Base-by-base conservation (phyloP, 2,888 invertebrate genomes). In the Zaprionus lineosus region DNA sequence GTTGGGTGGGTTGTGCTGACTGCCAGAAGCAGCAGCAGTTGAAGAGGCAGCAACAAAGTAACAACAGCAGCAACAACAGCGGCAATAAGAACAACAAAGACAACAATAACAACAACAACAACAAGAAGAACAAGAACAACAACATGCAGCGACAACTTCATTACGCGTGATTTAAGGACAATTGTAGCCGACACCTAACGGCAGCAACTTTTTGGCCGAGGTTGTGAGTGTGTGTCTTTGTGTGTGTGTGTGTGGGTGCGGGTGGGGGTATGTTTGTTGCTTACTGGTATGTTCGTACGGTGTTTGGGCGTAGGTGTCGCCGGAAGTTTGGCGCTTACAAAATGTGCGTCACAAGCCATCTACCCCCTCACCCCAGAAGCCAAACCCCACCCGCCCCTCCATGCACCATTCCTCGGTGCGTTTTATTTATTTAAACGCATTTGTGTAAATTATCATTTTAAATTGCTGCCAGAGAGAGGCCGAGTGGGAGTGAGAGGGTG, bases 401-500 rank as follows among this genome's bases (percentile, higher is more conserved):
- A 24, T 36, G 46, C 41, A 44, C 37, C 72, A 64, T 51, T 15
- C 48, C 48, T 81, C 52, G 50, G 34, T 82, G 72, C 77, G 85
- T 83, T 86, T 86, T 84, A 87, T 87, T 86, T 86, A 86, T 86
- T 86, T 87, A 84, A 85, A 74, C 87, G 75, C 86, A 79, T 86
- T 86, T 87, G 83, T 86, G 84, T 87, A 86, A 87, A 86, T 86
- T 86, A 87, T 86, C 86, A 87, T 84, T 84, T 87, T 86, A 87
- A 87, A 87, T 86, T 86, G 83, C 86, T 65, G 74, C 64, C 74
- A 70, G 60, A 60, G 53, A 40, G 55, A 31, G 40, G 33, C 31
- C 26, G 18, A 19, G 21, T 41, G 60, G 26, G 44, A 7, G 8
- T 29, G 14, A 14, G 19, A 4, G 19, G 5, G 21, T 24, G 19